Percentiles rank a stretch among this genome's conserved stretches.
These are phyloP conservation scores for Gambusia holbrooki DNA, from an alignment of 2,113 vertebrate species.

Conservation along the genomic window DNA sequence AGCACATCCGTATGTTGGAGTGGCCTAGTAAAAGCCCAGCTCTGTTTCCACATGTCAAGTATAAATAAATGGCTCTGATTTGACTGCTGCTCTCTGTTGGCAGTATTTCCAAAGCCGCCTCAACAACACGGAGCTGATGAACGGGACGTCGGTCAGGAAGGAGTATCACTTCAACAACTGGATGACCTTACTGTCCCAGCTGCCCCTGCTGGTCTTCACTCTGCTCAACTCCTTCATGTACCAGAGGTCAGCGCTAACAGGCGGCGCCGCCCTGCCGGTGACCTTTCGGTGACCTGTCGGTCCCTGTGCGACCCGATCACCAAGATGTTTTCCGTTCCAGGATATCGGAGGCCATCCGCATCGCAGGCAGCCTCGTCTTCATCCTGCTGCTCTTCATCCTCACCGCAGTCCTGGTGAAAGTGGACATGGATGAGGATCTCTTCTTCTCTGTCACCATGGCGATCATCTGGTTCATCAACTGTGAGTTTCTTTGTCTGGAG, in stretches of 20 bases:
- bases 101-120: conserved; percentile 88
- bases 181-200: conserved; percentile 90
- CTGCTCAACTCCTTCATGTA: conserved; percentile 91
- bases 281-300: no score
- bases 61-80: no score
- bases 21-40: no score
- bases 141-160: conserved; percentile 59
- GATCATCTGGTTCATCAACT: conserved; percentile 91
- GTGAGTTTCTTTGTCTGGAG: conserved; percentile 68
- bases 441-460: conserved; percentile 90
- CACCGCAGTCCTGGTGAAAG: conserved; percentile 84
- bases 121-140: conserved; percentile 54
- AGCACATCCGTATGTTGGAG: no score
- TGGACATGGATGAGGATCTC: conserved; percentile 74
- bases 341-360: conserved; percentile 81
- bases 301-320: no score
- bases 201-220: conserved; percentile 89
- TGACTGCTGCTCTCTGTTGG: neutral
- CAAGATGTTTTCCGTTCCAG: conserved; percentile 58
- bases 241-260: conserved; percentile 78
- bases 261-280: no score
- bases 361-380: conserved; percentile 83
- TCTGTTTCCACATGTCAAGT: no score
- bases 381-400: conserved; percentile 86
- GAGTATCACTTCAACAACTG: conserved; percentile 90